Base-by-base conservation (phyloP, 92 coral and sea anemone species). In the Epizoanthus ramosus region DNA sequence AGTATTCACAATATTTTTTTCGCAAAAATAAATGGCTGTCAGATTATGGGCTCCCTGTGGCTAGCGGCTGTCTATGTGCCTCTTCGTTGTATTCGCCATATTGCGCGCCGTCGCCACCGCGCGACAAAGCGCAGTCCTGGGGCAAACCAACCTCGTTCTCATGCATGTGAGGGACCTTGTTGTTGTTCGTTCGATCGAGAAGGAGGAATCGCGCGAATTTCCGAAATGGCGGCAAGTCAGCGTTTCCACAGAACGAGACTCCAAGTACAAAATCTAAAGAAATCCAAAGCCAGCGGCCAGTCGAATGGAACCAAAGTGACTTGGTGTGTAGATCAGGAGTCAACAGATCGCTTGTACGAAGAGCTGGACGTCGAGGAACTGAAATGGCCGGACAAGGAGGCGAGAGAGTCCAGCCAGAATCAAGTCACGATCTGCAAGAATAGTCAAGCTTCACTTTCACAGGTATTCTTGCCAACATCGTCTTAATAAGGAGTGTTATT, bases 341-440 rank as follows among this genome's bases (percentile, higher is more conserved):
- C 90, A 31, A 83, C 90, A 9, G 88, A 90, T 57, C 65, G 83
- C 28, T 71, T 70, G 54, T 80, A 59, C 74, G 74, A 58, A 64
- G 98, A 93, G 50, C 88, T 93, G 17, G 98, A 92, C 37, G 94
- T 91, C 0, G 69, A 88, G 47, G 92, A 91, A 77, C 87, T 95
- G 84, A 86, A 81, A 69, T 95, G 98, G 98, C 98, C 98, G 1
- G 90, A 92, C 52, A 92, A 85, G 41, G 88, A 91, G 43, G 90
- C 77, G 35, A 84, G 98, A 74, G 98, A 93, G 57, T 84, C 90
- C 3, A 93, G 94, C 50, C 98, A 95, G 73, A 95, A 91, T 64
- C 79, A 86, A 52, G 61, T 75, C 5, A 57, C 71, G 24, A 76
- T 86, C 45, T 71, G 61, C 68, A 80, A 79, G 19, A 85, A 80